Conservation (phyloP, 92 coral and sea anemone species). For the Zoanthus sansibaricus region DNA sequence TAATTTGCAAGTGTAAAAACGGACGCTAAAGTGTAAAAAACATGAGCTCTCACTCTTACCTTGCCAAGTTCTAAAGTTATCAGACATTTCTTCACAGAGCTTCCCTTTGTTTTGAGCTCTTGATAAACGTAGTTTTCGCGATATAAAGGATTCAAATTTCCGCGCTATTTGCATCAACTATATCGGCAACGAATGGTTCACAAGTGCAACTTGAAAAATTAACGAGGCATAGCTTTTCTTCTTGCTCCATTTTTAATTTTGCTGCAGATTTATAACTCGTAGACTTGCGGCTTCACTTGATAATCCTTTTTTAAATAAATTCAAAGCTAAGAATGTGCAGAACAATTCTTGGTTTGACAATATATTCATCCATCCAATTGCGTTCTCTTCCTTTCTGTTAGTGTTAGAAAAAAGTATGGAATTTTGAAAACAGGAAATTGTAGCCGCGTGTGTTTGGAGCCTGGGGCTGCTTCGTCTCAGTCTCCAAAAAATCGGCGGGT, state of each 20-base stretch:
- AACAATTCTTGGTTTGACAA: neutral
- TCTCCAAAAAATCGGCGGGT: conserved; percentile 42
- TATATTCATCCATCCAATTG: neutral
- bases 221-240: neutral
- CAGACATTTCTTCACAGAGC: conserved; percentile 33
- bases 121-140: neutral
- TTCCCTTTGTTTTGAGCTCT: neutral
- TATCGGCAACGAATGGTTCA: neutral
- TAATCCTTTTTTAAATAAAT: neutral
- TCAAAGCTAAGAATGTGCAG: neutral
- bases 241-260: neutral
- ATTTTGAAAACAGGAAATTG: conserved; percentile 23
- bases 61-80: conserved; percentile 19
- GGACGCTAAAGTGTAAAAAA: neutral
- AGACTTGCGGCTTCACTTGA: neutral
- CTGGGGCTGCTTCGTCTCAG: conserved; percentile 31
- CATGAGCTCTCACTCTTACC: conserved; percentile 10
- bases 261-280: neutral
- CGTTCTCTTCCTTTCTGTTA: neutral
- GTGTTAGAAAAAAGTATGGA: conserved; percentile 10
- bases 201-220: neutral
- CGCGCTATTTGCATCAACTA: conserved; percentile 63
- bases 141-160: conserved; percentile 51
- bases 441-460: conserved; percentile 10
- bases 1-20: neutral